phyloP scores from a whole-genome alignment of 2,888 invertebrate genomes.

The Meandrusa payeni region DNA sequence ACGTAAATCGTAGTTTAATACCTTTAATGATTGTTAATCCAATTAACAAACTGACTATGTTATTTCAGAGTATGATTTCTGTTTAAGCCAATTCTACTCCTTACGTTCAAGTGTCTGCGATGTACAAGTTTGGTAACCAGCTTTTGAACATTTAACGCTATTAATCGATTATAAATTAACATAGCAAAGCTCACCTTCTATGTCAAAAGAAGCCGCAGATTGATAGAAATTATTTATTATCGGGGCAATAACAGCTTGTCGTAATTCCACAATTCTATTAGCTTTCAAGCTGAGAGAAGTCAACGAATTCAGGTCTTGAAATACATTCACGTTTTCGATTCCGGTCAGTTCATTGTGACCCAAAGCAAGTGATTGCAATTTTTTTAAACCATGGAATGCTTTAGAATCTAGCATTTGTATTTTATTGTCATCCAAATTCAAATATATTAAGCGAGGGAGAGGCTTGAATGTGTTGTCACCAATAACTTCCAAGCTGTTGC shows the following conservation, averaged over 20 bases:
- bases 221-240: slow-evolving; percentile 57
- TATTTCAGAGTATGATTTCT: too few species aligned
- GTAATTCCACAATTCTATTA: slow-evolving; percentile 54
- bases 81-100: too few species aligned
- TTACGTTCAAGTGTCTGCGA: too few species aligned
- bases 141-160: too few species aligned
- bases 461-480: slow-evolving; percentile 86
- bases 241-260: slow-evolving; percentile 53
- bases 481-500: slow-evolving; percentile 87
- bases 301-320: slow-evolving; percentile 50
- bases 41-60: too few species aligned
- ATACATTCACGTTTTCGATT: slow-evolving; percentile 54
- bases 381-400: slow-evolving; percentile 60
- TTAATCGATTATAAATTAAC: too few species aligned
- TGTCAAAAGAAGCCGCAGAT: slow-evolving; percentile 48
- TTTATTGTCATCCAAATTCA: slow-evolving; percentile 65
- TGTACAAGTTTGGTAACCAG: slow-evolving; percentile 1
- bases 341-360: slow-evolving; percentile 54
- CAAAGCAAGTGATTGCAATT: slow-evolving; percentile 51
- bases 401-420: slow-evolving; percentile 70
- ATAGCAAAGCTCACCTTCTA: slow-evolving; percentile 70
- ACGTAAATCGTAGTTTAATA: too few species aligned
- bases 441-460: slow-evolving; percentile 45
- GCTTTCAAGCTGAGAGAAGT: slow-evolving; percentile 54
- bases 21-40: too few species aligned